Conservation (phyloP, 1,140 invertebrate species). For the Drosophila prosaltans region DNA sequence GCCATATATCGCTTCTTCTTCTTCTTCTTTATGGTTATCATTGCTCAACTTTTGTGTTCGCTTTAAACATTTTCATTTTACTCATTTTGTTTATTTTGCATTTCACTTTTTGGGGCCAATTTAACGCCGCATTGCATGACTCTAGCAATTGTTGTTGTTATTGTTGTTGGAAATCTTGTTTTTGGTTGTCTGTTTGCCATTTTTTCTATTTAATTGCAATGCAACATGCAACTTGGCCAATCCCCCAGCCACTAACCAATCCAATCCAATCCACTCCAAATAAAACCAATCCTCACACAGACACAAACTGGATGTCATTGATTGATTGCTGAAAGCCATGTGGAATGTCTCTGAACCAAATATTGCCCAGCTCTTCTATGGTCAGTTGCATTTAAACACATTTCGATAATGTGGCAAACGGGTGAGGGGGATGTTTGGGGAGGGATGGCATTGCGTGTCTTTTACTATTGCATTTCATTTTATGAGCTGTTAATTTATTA, state of each 20-base stretch:
- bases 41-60: constrained; percentile 53
- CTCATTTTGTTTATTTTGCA: constrained; percentile 63
- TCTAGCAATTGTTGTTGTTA: constrained; percentile 37
- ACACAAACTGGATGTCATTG: constrained; percentile 52
- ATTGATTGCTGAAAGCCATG: constrained; percentile 47
- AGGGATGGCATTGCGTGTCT: constrained; percentile 32
- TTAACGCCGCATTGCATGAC: constrained; percentile 47
- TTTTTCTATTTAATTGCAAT: constrained; percentile 58
- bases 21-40: constrained; percentile 39
- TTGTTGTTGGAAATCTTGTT: constrained; percentile 34
- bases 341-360: constrained; percentile 32
- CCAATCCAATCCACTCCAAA: constrained; percentile 35
- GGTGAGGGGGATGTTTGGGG: too few species aligned
- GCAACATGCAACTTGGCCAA: constrained; percentile 63
- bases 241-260: constrained; percentile 33
- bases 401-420: background rate
- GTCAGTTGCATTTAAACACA: constrained; percentile 16
- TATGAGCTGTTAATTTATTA: constrained; percentile 74
- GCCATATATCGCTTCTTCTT: constrained; percentile 17
- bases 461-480: constrained; percentile 41
- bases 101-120: constrained; percentile 69
- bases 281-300: constrained; percentile 10
- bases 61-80: background rate
- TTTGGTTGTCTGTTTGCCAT: constrained; percentile 27
- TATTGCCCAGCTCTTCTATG: constrained; percentile 9